phyloP scores from a whole-genome alignment of 2,797 vertebrate species.

The Eleutherodactylus coqui region DNA sequence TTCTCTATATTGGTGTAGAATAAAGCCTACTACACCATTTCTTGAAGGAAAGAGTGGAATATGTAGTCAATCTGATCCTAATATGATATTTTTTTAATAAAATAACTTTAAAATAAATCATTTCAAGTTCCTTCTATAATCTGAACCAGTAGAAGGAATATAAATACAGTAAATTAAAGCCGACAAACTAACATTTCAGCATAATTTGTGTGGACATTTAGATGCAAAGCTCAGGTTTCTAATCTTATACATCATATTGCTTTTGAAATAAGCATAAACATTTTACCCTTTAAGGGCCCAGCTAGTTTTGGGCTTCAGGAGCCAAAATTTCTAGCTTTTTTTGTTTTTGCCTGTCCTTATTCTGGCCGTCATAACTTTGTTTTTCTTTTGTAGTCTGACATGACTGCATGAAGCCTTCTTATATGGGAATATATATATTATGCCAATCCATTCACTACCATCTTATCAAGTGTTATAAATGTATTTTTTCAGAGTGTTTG shows the following conservation, averaged over 20 bases:
- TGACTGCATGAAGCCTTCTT: background rate
- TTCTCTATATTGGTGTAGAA: background rate
- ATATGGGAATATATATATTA: background rate
- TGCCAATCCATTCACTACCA: too few species aligned
- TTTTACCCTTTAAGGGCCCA: background rate
- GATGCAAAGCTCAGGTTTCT: background rate
- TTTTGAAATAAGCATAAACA: background rate
- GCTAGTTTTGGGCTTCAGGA: background rate
- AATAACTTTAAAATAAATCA: background rate
- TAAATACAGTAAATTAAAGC: background rate
- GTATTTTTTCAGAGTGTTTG: too few species aligned
- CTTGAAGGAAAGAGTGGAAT: background rate
- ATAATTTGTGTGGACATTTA: background rate
- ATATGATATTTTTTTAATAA: background rate
- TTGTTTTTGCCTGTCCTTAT: background rate
- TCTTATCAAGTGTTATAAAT: too few species aligned
- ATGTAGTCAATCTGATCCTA: background rate
- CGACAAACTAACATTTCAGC: slow-evolving; percentile 3
- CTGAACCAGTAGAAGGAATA: background rate
- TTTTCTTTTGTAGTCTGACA: background rate
- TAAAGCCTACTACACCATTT: background rate
- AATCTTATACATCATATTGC: background rate
- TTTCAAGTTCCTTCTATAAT: background rate
- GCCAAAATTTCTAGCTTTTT: background rate
- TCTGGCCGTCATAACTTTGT: background rate